A percentile compares a stretch with the other conserved stretches of the same genome.
phyloP scores from a whole-genome alignment of 2,113 vertebrate genomes.

The Oxygymnocypris stewartii region DNA sequence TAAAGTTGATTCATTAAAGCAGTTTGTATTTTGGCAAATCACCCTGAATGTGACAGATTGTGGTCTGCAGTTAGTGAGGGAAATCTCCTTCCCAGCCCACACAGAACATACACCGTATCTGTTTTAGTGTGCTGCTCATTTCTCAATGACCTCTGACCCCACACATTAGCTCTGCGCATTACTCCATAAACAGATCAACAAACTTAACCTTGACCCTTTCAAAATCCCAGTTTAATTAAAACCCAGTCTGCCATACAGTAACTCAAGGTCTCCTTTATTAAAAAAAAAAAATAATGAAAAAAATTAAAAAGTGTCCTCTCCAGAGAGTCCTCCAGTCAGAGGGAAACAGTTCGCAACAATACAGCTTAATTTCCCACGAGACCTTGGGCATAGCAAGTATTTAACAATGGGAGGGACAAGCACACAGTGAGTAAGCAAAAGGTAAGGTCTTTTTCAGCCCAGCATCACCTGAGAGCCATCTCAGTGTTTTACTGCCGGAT shows the following conservation, averaged over 20 bases:
- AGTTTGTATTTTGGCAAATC: slow-evolving; percentile 1
- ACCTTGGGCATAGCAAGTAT: slow-evolving; percentile 18
- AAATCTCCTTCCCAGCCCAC: too few relatives aligned
- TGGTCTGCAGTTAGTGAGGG: not conserved
- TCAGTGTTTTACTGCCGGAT: slow-evolving; percentile 32
- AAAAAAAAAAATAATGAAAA: slow-evolving; percentile 45
- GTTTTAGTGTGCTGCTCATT: slow-evolving; percentile 4
- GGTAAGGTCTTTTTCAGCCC: slow-evolving; percentile 23
- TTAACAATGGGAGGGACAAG: slow-evolving; percentile 18
- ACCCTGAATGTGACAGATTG: slow-evolving; percentile 5
- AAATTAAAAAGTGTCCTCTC: slow-evolving; percentile 73
- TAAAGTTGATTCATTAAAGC: not conserved
- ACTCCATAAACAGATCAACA: slow-evolving; percentile 72
- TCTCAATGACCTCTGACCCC: slow-evolving; percentile 63
- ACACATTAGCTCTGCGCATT: slow-evolving; percentile 57
- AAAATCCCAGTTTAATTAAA: slow-evolving; percentile 80
- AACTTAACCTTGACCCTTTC: slow-evolving; percentile 68
- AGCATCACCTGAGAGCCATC: slow-evolving; percentile 23
- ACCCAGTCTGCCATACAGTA: slow-evolving; percentile 69
- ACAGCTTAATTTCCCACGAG: slow-evolving; percentile 81
- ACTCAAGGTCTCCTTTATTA: slow-evolving; percentile 77
- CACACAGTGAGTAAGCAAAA: slow-evolving; percentile 26
- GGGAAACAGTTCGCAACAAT: slow-evolving; percentile 75
- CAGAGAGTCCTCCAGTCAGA: slow-evolving; percentile 66
- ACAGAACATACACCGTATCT: not conserved